Evolutionary conservation across 2,113 vertebrate species (phyloP).

Genomic region (Zingel zingel): DNA sequence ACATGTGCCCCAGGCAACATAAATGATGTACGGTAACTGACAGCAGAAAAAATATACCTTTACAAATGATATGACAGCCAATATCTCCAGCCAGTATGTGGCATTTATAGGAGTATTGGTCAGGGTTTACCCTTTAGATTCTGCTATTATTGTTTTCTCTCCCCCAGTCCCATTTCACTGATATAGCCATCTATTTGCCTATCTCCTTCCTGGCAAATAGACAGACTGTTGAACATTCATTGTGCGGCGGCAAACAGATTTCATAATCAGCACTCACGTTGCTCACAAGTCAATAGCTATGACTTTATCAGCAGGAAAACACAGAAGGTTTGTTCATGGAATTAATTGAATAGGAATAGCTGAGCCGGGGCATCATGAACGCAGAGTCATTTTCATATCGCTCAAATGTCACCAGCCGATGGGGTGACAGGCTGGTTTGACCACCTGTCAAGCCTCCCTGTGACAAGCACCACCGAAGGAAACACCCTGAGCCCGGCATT

Average conservation of each 20-base stretch:
- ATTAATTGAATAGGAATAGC: constrained; percentile 79
- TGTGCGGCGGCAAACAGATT: constrained; percentile 68
- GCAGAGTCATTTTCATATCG: constrained; percentile 76
- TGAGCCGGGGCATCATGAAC: constrained; percentile 56
- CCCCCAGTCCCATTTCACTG: constrained; percentile 56
- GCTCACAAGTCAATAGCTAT: constrained; percentile 78
- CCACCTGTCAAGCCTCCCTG: constrained; percentile 68
- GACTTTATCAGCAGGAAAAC: constrained; percentile 81
- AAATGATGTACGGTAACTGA: constrained; percentile 60
- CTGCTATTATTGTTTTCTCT: constrained; percentile 66
- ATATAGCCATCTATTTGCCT: constrained; percentile 70
- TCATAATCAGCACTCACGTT: constrained; percentile 68
- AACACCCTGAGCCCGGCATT: constrained; percentile 32
- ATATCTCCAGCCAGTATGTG: constrained; percentile 34
- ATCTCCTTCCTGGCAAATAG: constrained; percentile 64
- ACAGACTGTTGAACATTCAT: constrained; percentile 72
- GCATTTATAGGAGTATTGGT: constrained; percentile 54
- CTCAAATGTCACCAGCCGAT: constrained; percentile 76
- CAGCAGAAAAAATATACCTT: constrained; percentile 56
- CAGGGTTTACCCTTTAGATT: constrained; percentile 56
- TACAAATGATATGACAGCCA: constrained; percentile 54
- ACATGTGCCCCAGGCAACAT: constrained; percentile 30
- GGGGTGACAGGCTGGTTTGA: constrained; percentile 70
- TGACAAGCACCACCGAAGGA: constrained; percentile 45
- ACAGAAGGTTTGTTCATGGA: constrained; percentile 76